A percentile compares a stretch with the other conserved stretches of the same genome.
These are phyloP conservation scores for Lottia gigantea DNA, from an alignment of 2,888 invertebrate species.

Conservation along the genomic window DNA sequence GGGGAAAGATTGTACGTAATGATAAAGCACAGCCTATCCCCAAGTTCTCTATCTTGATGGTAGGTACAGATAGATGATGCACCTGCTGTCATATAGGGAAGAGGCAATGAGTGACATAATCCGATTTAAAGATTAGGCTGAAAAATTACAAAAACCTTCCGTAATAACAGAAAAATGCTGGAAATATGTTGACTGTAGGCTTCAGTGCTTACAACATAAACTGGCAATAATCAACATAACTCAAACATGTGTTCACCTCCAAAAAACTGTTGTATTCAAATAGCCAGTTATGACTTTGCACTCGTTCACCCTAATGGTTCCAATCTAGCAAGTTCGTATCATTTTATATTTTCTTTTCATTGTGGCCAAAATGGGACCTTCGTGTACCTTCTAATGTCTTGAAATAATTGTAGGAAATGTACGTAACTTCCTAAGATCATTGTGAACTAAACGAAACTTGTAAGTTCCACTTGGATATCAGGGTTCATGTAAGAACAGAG, in stretches of 20 bases:
- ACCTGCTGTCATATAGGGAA: too few relatives aligned
- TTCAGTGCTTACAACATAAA: not conserved
- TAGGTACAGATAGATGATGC: too few relatives aligned
- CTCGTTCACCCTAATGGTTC: conserved; percentile 10
- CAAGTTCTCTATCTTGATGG: too few relatives aligned
- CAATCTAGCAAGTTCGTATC: not conserved
- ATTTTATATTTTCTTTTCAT: not conserved
- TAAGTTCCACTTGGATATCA: too few relatives aligned
- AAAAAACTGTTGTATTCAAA: conserved; percentile 1
- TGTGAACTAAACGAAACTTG: not conserved
- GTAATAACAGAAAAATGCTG: too few relatives aligned
- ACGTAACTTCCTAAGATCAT: not conserved
- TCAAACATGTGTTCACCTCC: not conserved
- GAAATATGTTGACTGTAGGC: not conserved
- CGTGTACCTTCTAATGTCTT: not conserved
- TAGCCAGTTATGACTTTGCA: conserved; percentile 9
- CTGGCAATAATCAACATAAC: conserved; percentile 4
- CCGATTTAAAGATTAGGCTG: too few relatives aligned
- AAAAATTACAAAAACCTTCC: too few relatives aligned
- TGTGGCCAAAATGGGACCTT: conserved; percentile 2
- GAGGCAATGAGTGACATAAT: too few relatives aligned
- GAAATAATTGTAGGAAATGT: conserved; percentile 7
- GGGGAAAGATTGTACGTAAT: too few relatives aligned
- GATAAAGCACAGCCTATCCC: too few relatives aligned
- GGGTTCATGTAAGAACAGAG: too few relatives aligned